Conservation (phyloP, 1,140 invertebrate species). For the Neotoxoptera formosana region DNA sequence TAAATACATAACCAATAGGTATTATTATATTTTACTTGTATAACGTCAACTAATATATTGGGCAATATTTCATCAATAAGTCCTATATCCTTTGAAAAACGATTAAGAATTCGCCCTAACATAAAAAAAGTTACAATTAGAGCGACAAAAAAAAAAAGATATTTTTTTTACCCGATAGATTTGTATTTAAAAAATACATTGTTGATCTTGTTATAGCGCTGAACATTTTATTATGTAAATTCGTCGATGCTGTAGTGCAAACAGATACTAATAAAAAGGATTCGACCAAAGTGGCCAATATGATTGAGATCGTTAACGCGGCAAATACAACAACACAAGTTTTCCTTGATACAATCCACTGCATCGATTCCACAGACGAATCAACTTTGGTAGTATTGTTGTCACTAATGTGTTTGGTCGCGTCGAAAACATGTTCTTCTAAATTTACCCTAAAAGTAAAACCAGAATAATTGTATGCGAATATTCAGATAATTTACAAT, state of each 20-base stretch:
- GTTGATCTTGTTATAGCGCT: conserved; percentile 78
- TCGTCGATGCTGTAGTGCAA: conserved; percentile 80
- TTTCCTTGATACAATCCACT: conserved; percentile 43
- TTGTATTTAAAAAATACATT: conserved; percentile 90
- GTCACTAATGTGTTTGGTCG: not conserved
- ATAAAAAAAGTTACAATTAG: conserved; percentile 58
- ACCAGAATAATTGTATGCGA: too few relatives aligned
- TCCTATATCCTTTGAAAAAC: conserved; percentile 82
- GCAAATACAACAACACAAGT: conserved; percentile 71
- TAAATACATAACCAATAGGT: too few relatives aligned
- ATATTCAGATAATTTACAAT: not conserved
- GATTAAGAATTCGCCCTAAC: conserved; percentile 74
- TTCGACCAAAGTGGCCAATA: conserved; percentile 69
- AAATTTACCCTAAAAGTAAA: conserved; percentile 65
- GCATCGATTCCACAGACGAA: not conserved
- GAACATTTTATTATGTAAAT: conserved; percentile 86
- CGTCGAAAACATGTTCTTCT: conserved; percentile 63
- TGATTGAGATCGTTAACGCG: conserved; percentile 69
- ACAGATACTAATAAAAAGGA: conserved; percentile 79
- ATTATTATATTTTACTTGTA: conserved; percentile 65
- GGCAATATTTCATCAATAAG: conserved; percentile 88
- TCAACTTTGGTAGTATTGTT: too few relatives aligned
- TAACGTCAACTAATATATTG: conserved; percentile 77
- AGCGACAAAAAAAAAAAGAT: not conserved
- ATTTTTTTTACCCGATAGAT: conserved; percentile 69